phyloP scores from a whole-genome alignment of 2,888 invertebrate genomes.

The Cosmopolites sordidus region DNA sequence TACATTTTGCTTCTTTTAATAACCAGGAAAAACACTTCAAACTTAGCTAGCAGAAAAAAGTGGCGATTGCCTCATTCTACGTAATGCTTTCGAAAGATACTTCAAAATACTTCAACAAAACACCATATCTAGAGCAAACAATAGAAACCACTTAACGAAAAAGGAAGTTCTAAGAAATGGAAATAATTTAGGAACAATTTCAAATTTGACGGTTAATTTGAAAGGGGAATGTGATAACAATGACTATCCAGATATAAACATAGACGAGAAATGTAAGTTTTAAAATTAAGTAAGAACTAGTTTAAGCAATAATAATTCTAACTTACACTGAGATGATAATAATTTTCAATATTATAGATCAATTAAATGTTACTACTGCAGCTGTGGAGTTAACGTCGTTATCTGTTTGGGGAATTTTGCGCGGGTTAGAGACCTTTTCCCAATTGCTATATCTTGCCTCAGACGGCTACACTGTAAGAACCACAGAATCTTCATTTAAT shows the following conservation, averaged over 20 bases:
- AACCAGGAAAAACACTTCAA: too few relatives aligned
- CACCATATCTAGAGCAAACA: slow-evolving; percentile 5
- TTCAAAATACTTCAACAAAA: slow-evolving; percentile 31
- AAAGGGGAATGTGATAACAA: slow-evolving; percentile 56
- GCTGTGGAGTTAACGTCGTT: slow-evolving; percentile 32
- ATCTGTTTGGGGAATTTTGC: slow-evolving; percentile 79
- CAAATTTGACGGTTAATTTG: slow-evolving; percentile 56
- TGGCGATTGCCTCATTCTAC: slow-evolving; percentile 25
- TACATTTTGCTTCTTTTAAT: too few relatives aligned
- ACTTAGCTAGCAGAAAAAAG: slow-evolving; percentile 5
- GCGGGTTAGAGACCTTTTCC: slow-evolving; percentile 82
- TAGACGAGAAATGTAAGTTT: slow-evolving; percentile 79
- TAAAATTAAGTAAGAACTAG: too few relatives aligned
- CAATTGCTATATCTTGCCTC: slow-evolving; percentile 60
- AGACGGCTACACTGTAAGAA: slow-evolving; percentile 32
- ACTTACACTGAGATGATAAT: too few relatives aligned
- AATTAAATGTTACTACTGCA: slow-evolving; percentile 29
- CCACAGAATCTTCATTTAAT: not conserved
- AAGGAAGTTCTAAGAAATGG: not conserved
- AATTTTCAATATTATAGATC: slow-evolving; percentile 38
- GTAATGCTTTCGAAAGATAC: slow-evolving; percentile 34
- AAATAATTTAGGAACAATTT: slow-evolving; percentile 47
- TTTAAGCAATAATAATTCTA: too few relatives aligned
- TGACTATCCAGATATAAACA: slow-evolving; percentile 60
- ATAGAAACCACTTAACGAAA: too few relatives aligned